Conservation (phyloP, 2,888 invertebrate genomes). For the Ectemnius continuus region DNA sequence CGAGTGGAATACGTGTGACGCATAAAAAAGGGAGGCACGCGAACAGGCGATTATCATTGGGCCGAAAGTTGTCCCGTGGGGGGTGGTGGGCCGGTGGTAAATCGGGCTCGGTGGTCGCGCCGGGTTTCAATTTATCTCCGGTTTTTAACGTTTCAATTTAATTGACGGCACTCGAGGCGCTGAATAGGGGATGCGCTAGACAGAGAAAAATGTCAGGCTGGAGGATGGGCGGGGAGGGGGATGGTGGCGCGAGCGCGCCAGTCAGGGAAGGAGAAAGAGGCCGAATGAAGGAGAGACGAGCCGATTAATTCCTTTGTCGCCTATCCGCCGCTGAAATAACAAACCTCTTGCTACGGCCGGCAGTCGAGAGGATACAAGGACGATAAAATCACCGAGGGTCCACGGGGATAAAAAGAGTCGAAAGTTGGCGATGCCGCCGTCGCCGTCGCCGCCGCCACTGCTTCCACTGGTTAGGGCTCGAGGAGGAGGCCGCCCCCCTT, state of each 20-base stretch:
- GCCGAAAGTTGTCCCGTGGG: background rate
- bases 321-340: conserved; percentile 72
- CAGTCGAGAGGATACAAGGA: conserved; percentile 74
- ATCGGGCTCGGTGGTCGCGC: conserved; percentile 26
- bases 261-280: background rate
- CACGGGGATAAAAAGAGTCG: conserved; percentile 59
- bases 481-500: conserved; percentile 49
- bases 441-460: conserved; percentile 7
- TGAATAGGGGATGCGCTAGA: conserved; percentile 25
- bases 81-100: background rate
- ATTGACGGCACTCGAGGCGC: conserved; percentile 61
- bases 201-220: conserved; percentile 1
- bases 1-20: too few relatives aligned
- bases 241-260: conserved; percentile 17
- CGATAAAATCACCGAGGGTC: conserved; percentile 73
- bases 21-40: too few relatives aligned
- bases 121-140: conserved; percentile 58
- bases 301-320: conserved; percentile 71
- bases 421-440: conserved; percentile 33
- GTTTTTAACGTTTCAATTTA: conserved; percentile 65
- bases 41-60: too few relatives aligned
- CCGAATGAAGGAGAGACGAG: conserved; percentile 45
- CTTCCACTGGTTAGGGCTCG: conserved; percentile 28
- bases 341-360: conserved; percentile 71
- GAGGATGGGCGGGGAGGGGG: conserved; percentile 12